Conservation (phyloP, 2,888 invertebrate genomes). For the Brachyptera risi region DNA sequence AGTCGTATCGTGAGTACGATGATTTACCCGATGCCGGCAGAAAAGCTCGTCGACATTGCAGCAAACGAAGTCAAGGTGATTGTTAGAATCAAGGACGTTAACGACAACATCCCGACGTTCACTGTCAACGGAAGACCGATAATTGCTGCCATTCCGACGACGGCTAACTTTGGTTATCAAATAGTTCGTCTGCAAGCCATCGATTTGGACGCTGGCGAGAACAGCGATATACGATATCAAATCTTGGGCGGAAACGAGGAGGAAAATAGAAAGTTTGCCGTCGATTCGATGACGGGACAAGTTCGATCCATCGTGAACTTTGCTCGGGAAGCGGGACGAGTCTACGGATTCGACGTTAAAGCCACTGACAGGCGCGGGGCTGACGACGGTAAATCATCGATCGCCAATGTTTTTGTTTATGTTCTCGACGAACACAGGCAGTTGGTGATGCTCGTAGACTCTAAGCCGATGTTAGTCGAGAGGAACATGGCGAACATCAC, state of each 20-base stretch:
- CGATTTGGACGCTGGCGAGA: constrained; percentile 70
- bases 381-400: constrained; percentile 76
- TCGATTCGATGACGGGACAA: constrained; percentile 71
- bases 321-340: constrained; percentile 64
- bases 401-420: constrained; percentile 83
- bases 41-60: constrained; percentile 63
- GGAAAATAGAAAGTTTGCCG: constrained; percentile 68
- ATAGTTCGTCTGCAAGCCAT: constrained; percentile 66
- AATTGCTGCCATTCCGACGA: constrained; percentile 76
- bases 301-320: constrained; percentile 69
- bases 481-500: constrained; percentile 66
- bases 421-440: constrained; percentile 77
- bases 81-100: constrained; percentile 71
- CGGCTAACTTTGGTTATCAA: constrained; percentile 77
- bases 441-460: constrained; percentile 71
- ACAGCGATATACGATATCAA: constrained; percentile 76
- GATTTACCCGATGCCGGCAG: constrained; percentile 72
- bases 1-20: constrained; percentile 63
- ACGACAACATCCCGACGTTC: constrained; percentile 79
- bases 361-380: constrained; percentile 78
- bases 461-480: constrained; percentile 72
- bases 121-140: constrained; percentile 69
- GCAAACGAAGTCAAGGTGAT: constrained; percentile 75
- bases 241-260: constrained; percentile 61
- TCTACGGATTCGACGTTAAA: constrained; percentile 83